Evolutionary conservation across 2,888 invertebrate genomes (phyloP).

Genomic region (Linhomoeus sp.): DNA sequence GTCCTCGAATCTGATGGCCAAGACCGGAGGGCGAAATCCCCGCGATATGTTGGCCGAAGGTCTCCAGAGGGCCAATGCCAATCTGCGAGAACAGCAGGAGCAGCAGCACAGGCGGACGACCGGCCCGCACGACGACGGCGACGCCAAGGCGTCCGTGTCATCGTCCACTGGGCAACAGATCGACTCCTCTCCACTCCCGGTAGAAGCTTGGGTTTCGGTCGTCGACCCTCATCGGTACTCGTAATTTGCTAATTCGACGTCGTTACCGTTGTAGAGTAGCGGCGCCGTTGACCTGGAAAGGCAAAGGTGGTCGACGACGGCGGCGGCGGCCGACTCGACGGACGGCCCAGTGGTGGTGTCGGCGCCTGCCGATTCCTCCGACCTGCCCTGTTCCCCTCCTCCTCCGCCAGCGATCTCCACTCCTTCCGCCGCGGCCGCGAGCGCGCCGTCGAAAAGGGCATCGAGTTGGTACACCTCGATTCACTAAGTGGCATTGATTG

Average conservation of each 20-base stretch:
- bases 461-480: no score
- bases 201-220: no score
- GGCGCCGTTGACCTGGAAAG: no score
- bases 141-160: no score
- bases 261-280: no score
- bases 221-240: no score
- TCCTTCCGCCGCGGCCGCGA: neutral
- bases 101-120: neutral
- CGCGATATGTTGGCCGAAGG: conserved; percentile 2
- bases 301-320: neutral
- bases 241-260: no score
- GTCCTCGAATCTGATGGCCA: neutral
- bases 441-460: neutral
- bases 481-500: no score
- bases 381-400: neutral
- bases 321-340: neutral
- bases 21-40: conserved; percentile 4
- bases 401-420: neutral
- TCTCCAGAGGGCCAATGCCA: neutral
- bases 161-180: no score
- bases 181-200: no score
- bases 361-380: neutral
- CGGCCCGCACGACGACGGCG: neutral
- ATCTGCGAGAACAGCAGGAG: neutral
- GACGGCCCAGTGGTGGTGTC: neutral